A percentile compares a stretch with the other conserved stretches of the same genome.
These are phyloP conservation scores for Lasioglossum baleicum DNA, from an alignment of 1,140 invertebrate species.

Conservation along the genomic window DNA sequence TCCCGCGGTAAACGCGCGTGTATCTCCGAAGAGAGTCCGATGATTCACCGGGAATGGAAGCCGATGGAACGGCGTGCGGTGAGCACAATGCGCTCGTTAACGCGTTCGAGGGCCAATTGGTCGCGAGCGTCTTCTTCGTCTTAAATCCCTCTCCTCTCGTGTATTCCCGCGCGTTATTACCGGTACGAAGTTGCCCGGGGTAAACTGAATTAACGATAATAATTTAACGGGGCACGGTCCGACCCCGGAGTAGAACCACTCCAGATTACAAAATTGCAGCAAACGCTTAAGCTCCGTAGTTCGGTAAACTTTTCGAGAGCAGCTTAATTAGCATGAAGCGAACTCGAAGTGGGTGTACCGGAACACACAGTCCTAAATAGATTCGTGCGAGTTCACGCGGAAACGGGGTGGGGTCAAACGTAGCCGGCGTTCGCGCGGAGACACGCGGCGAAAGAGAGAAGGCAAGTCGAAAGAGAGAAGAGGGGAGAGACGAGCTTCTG, in stretches of 20 bases:
- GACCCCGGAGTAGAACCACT: neutral
- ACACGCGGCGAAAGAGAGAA: too few relatives aligned
- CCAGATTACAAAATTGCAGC: slow-evolving; percentile 44
- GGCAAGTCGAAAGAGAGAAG: too few relatives aligned
- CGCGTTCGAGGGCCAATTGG: slow-evolving; percentile 1
- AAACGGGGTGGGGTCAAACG: slow-evolving; percentile 37
- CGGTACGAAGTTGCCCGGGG: slow-evolving; percentile 15
- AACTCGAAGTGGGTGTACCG: slow-evolving; percentile 2
- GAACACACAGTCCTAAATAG: slow-evolving; percentile 48
- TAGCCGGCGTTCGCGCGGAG: too few relatives aligned
- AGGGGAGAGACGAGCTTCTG: too few relatives aligned
- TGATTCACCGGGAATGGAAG: too few relatives aligned
- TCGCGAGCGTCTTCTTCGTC: neutral
- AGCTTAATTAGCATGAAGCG: slow-evolving; percentile 43
- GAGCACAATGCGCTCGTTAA: slow-evolving; percentile 43
- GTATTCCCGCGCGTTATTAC: slow-evolving; percentile 10
- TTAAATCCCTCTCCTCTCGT: slow-evolving; percentile 3
- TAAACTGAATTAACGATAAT: slow-evolving; percentile 44
- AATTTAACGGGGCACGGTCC: slow-evolving; percentile 35
- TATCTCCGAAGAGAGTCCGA: too few relatives aligned
- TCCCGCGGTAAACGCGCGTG: too few relatives aligned
- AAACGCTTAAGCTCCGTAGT: slow-evolving; percentile 41
- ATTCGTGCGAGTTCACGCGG: slow-evolving; percentile 49
- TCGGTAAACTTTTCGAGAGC: slow-evolving; percentile 33
- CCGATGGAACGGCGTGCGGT: too few relatives aligned